Evolutionary conservation across 2,113 vertebrate genomes (phyloP).

Genomic region (Podarcis muralis): DNA sequence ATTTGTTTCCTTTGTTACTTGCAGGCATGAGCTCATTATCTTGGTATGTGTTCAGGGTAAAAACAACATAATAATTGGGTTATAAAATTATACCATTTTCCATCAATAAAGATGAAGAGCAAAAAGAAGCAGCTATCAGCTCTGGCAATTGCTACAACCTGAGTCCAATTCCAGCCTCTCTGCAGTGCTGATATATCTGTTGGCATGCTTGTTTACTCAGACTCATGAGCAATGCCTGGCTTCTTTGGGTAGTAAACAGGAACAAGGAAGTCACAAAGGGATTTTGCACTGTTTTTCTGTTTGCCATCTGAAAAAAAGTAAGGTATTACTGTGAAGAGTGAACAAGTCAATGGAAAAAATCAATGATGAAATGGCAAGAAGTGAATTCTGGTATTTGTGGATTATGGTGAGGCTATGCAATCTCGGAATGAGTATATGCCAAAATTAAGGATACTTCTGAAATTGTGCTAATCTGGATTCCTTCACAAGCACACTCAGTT

Average conservation of each 20-base stretch:
- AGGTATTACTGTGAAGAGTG: background rate
- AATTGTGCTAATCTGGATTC: too few species aligned
- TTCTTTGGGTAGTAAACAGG: background rate
- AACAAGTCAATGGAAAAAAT: background rate
- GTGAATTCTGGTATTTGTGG: background rate
- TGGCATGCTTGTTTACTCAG: background rate
- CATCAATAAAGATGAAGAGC: background rate
- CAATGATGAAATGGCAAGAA: background rate
- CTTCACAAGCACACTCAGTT: too few species aligned
- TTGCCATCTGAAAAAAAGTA: background rate
- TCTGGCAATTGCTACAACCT: too few species aligned
- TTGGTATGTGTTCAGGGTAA: background rate
- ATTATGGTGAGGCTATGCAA: background rate
- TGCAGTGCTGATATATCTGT: background rate
- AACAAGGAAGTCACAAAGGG: background rate
- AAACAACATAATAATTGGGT: background rate
- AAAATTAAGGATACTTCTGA: background rate
- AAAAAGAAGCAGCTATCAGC: too few species aligned
- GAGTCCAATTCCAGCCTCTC: too few species aligned
- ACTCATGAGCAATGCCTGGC: background rate
- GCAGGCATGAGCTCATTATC: background rate
- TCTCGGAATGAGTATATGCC: background rate
- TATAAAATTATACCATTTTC: background rate
- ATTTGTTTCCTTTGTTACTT: background rate
- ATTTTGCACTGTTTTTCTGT: background rate